Base-by-base conservation (phyloP, 2,888 invertebrate genomes). In the Eupithecia vulgata region DNA sequence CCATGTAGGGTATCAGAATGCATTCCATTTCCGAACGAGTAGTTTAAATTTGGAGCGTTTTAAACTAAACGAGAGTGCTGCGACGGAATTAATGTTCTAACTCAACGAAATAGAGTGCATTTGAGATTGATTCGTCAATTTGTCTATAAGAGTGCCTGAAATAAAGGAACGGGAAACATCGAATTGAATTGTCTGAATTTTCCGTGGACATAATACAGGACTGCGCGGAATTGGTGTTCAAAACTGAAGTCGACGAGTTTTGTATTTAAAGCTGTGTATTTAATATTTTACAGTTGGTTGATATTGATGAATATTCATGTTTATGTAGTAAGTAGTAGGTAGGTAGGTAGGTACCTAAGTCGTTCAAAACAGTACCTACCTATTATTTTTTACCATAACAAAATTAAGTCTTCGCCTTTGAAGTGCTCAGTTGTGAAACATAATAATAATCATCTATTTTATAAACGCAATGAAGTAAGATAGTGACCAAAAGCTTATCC, bases 31-130 rank as follows among this genome's bases (percentile, higher is more conserved):
- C 87, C 88, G 86, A 86, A 85, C 81, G 74, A 78, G 78, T 76
- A 82, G 75, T 87, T 85, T 88, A 90, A 85, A 89, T 86, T 83
- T 90, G 87, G 87, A 87, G 83, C 77, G 78, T 79, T 83, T 83
- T 81, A 81, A 81, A 81, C 80, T 80, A 74, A 68, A 68, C 78
- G 80, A 68, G 74, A 76, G 76, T 72, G 81, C 77, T 77, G 57
- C 78, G 69, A 74, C 78, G 73, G 65, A 79, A 80, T 81, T 75
- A 72, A 75, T 73, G 65, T 70, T 71, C 77, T 74, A 75, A 42
- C 68, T 70, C 68, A 35, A 67, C 57, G 75, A 68, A 67, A 68
- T 64, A 83, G 76, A 78, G 82, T 81, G 79, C 76, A 77, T 79
- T 81, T 83, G 81, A 66, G 52, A 72, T 79, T 80, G 62, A 72